Percentiles rank a stretch among this genome's conserved stretches.
These are phyloP conservation scores for Nylanderia fulva DNA, from an alignment of 1,140 invertebrate genomes.

Conservation along the genomic window DNA sequence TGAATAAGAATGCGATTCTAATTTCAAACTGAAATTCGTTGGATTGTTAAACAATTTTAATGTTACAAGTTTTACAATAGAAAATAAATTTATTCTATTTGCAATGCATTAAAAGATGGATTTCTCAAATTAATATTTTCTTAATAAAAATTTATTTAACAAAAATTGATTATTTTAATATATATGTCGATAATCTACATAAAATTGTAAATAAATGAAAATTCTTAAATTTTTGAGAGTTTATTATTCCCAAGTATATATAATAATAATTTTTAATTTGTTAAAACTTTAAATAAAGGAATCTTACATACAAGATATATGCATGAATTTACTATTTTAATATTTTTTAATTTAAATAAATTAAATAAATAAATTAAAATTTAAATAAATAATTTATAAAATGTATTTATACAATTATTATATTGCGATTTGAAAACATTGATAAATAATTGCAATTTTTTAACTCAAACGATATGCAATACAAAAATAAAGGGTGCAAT, in stretches of 20 bases:
- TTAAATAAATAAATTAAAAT: background rate
- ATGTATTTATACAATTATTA: background rate
- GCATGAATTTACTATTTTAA: background rate
- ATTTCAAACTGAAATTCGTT: background rate
- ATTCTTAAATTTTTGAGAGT: no score
- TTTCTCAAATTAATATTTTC: no score
- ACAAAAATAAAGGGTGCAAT: background rate
- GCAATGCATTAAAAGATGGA: no score
- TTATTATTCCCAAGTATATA: no score
- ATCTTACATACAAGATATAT: background rate
- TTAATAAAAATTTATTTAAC: no score
- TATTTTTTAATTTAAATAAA: background rate
- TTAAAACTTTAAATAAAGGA: background rate
- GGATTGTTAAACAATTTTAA: no score
- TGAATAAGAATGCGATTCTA: conserved; percentile 1
- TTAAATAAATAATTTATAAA: background rate
- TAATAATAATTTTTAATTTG: no score
- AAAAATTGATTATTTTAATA: no score
- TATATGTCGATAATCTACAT: no score
- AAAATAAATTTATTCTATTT: no score
- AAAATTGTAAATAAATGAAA: no score
- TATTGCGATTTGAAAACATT: background rate
- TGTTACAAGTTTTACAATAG: no score
- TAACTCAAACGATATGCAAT: background rate
- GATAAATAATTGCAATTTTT: background rate